phyloP scores from a whole-genome alignment of 2,888 invertebrate genomes.

The Morpho achilles region DNA sequence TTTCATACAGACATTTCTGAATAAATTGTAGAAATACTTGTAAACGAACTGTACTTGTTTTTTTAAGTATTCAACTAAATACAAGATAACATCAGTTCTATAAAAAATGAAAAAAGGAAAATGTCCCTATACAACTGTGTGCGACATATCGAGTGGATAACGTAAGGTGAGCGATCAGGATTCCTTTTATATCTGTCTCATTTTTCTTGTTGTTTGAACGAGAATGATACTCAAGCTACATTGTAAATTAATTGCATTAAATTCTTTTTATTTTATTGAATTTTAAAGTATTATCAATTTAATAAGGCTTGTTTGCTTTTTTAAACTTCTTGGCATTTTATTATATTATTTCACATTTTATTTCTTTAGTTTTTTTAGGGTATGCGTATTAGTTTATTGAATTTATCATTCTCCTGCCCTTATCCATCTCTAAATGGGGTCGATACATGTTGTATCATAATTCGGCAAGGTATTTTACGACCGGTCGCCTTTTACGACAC shows the following conservation, averaged over 20 bases:
- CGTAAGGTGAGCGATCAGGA: conserved; percentile 41
- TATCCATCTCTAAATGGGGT: too few species aligned
- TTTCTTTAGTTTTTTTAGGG: too few species aligned
- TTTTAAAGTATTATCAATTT: neutral
- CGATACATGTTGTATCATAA: too few species aligned
- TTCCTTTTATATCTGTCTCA: conserved; percentile 58
- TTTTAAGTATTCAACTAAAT: too few species aligned
- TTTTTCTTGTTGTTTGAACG: conserved; percentile 57
- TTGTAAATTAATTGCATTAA: conserved; percentile 19
- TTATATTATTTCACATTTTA: neutral
- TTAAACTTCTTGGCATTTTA: conserved; percentile 1
- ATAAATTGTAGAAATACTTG: too few species aligned
- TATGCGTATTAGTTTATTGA: too few species aligned
- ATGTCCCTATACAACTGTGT: neutral
- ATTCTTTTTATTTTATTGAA: conserved; percentile 10
- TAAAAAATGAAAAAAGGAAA: neutral
- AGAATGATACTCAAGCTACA: conserved; percentile 29
- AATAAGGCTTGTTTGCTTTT: neutral
- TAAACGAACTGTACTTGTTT: too few species aligned
- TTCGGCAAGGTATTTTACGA: too few species aligned
- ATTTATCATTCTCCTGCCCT: too few species aligned
- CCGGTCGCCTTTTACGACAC: too few species aligned
- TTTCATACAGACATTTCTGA: too few species aligned
- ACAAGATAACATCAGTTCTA: neutral
- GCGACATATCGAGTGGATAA: neutral